Evolutionary conservation across 2,797 vertebrate species (phyloP), one percentile per base, ranked within the genome.

Genomic region (Gymnodraco acuticeps): DNA sequence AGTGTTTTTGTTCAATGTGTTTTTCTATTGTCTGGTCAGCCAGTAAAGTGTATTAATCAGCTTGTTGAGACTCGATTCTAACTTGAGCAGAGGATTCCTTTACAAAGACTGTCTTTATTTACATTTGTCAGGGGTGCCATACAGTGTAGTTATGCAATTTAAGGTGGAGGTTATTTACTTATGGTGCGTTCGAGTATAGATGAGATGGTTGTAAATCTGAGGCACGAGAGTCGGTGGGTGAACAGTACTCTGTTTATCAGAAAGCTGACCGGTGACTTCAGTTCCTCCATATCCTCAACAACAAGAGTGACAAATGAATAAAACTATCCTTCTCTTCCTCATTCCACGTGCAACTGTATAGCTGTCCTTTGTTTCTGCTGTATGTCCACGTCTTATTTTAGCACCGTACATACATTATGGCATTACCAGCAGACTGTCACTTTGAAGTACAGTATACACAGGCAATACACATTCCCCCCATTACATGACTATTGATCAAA

Each of bases 321-420:
- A 64, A 74, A 59, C 10, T 45, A 45, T 53, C 51, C 58, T 17
- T 56, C 45, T 63, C 13, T 43, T 38, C 20, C 43, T 73, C 8
- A 27, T 41, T 23, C 41, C 10, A 19, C 48, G 10, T 66, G 33
- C 42, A 68, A 59, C 23, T 11, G 63, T 70, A 69, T 20, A 16
- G 47, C 48, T 46, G 69, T 55, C 10, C 61, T 75, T 65, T 67
- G 38, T 56, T 50, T 73, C 46, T 54, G 72, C 73, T 72, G 72
- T 42, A 65, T 19, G 61, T 81, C 62, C 53, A 47, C 7, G 11
- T 73, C 81, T 90, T 90, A 79, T 86, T 88, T 88, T 90, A 91
- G 89, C 79, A 0, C 15, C 23, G 75, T 27, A 77, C 51, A 38
- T 38, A 38, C 33, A 38, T 8, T 38, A 38, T 38, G 8, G 33